Base-by-base conservation (phyloP, 1,140 invertebrate genomes). In the Heliconius hermathena region DNA sequence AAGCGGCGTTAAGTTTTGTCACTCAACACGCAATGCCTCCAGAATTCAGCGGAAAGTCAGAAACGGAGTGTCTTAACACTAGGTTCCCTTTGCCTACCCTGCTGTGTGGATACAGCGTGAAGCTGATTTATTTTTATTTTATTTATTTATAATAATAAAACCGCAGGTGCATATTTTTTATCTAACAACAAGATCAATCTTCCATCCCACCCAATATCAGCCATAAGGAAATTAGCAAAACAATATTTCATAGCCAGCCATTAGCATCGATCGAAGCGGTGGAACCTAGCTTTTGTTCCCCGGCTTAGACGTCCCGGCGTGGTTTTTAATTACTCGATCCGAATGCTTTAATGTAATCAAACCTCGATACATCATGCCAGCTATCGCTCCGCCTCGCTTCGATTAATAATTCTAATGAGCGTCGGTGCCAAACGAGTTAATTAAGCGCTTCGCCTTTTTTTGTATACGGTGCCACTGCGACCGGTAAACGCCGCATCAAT, bases 391-490 rank as follows among this genome's bases (percentile, higher is more conserved):
- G 89, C 91, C 41, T 41, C 41, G 41, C 41, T 94, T 52, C 18
- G 93, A 94, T 94, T 94, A 94, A 94, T 94, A 93, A 90, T 93
- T 93, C 88, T 94, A 94, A 94, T 94, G 93, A 94, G 93, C 91
- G 91, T 88, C 91, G 92, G 89, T 93, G 93, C 93, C 93, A 94
- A 94, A 93, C 92, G 93, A 94, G 93, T 94, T 94, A 94, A 94
- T 94, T 93, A 94, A 93, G 88, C 87, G 87, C 26, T 92, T 88
- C 85, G 84, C 13, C 92, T 94, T 93, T 93, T 93, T 36, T 36
- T 36, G 33, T 36, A 87, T 86, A 77, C 82, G 82, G 84, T 90
- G 93, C 91, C 90, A 93, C 93, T 88, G 92, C 87, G 90, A 81
- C 88, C 89, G 86, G 92, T 94, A 94, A 94, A 94, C 93, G 93